phyloP scores from a whole-genome alignment of 2,888 invertebrate genomes.

The Panzeria rudis region DNA sequence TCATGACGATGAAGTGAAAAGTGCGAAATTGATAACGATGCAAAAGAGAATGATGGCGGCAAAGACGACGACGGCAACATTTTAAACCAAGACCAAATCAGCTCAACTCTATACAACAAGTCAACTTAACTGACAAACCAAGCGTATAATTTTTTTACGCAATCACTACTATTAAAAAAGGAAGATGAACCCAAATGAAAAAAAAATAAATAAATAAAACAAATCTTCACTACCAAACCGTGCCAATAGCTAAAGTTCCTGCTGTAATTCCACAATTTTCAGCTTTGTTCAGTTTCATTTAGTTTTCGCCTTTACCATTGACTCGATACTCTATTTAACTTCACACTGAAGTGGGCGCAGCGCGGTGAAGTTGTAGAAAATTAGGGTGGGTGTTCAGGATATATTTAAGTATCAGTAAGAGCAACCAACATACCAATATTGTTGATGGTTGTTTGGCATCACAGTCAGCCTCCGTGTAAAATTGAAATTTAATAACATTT shows the following conservation, averaged over 20 bases:
- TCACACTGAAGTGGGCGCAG: not conserved
- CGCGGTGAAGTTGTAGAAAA: not conserved
- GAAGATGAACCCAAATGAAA: constrained; percentile 34
- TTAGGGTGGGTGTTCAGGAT: constrained; percentile 26
- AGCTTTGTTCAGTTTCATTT: constrained; percentile 54
- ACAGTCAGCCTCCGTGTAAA: constrained; percentile 66
- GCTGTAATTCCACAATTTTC: constrained; percentile 41
- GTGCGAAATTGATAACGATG: constrained; percentile 65
- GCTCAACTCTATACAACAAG: constrained; percentile 51
- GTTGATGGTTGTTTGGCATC: constrained; percentile 55
- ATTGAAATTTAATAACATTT: constrained; percentile 73
- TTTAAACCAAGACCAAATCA: constrained; percentile 51
- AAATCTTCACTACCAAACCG: constrained; percentile 57
- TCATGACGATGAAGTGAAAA: constrained; percentile 64
- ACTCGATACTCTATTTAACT: not conserved
- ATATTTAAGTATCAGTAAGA: constrained; percentile 24
- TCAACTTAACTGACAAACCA: constrained; percentile 65
- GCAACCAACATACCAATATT: constrained; percentile 41
- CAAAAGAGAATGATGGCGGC: constrained; percentile 38
- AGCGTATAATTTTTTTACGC: constrained; percentile 72
- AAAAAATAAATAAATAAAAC: constrained; percentile 36
- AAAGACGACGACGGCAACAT: constrained; percentile 27
- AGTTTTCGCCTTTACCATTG: constrained; percentile 42
- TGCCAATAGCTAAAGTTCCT: constrained; percentile 65
- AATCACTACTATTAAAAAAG: constrained; percentile 64